A percentile compares a stretch with the other conserved stretches of the same genome.
Evolutionary conservation across 2,113 vertebrate species (phyloP).

Genomic region (Gnathonemus longibarbis): DNA sequence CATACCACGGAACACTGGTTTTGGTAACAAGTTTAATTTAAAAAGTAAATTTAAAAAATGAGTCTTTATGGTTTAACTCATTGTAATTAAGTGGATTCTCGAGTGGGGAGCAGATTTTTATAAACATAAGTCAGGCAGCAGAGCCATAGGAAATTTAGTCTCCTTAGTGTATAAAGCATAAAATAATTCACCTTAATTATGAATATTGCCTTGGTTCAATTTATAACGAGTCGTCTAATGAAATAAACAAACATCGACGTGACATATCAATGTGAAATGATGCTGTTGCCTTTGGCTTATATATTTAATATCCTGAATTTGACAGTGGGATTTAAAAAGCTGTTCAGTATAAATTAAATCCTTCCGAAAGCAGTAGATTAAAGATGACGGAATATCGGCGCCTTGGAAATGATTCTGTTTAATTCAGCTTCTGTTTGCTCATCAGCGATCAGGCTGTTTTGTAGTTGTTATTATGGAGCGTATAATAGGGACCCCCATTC

Average conservation of each 20-base stretch:
- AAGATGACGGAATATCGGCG: neutral
- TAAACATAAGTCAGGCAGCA: neutral
- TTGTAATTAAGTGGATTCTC: neutral
- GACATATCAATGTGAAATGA: neutral
- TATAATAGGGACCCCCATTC: neutral
- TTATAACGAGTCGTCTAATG: neutral
- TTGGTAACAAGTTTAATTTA: conserved; percentile 1
- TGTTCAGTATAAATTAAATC: neutral
- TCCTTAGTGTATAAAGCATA: neutral
- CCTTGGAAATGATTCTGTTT: neutral
- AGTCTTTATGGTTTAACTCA: neutral
- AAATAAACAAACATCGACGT: neutral
- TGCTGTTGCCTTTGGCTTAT: neutral
- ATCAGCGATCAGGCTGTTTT: neutral
- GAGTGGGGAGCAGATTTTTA: neutral
- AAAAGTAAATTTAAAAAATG: neutral
- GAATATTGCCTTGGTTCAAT: neutral
- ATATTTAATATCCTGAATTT: neutral
- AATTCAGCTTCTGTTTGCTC: neutral
- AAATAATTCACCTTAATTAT: neutral
- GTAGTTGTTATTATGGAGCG: neutral
- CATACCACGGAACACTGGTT: neutral
- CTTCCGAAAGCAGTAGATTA: neutral
- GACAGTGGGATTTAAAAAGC: neutral
- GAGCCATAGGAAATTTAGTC: neutral